These are phyloP conservation scores for Myiotriccus ornatus DNA, from an alignment of 2,797 vertebrate genomes.

Conservation along the genomic window DNA sequence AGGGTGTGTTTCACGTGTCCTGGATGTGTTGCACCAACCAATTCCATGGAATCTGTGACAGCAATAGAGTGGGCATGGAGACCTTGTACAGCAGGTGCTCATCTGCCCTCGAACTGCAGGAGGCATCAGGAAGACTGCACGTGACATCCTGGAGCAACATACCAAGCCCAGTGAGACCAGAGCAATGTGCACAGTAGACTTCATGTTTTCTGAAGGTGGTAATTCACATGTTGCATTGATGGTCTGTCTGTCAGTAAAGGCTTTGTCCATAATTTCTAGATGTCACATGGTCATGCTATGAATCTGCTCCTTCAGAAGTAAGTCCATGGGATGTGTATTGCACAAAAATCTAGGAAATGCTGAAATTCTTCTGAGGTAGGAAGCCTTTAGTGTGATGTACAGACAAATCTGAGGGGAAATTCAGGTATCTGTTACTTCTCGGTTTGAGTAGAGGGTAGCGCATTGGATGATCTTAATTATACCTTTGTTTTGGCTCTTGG, in stretches of 20 bases:
- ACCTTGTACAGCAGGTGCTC: not conserved
- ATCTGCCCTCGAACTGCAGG: not conserved
- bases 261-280: not conserved
- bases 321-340: not conserved
- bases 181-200: not conserved
- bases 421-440: not conserved
- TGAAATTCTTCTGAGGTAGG: not conserved
- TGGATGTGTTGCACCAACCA: not conserved
- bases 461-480: not conserved
- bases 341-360: not conserved
- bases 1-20: not conserved
- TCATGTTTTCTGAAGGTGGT: not conserved
- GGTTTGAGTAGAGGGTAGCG: not conserved
- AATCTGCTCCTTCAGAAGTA: not conserved
- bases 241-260: not conserved
- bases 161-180: not conserved
- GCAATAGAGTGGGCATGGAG: not conserved
- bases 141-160: fast-evolving
- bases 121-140: fast-evolving
- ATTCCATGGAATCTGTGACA: fast-evolving
- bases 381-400: not conserved
- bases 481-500: not conserved
- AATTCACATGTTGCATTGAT: not conserved
- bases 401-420: not conserved
- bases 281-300: not conserved